phyloP scores from a whole-genome alignment of 2,888 invertebrate genomes.

The Globia sparganii region DNA sequence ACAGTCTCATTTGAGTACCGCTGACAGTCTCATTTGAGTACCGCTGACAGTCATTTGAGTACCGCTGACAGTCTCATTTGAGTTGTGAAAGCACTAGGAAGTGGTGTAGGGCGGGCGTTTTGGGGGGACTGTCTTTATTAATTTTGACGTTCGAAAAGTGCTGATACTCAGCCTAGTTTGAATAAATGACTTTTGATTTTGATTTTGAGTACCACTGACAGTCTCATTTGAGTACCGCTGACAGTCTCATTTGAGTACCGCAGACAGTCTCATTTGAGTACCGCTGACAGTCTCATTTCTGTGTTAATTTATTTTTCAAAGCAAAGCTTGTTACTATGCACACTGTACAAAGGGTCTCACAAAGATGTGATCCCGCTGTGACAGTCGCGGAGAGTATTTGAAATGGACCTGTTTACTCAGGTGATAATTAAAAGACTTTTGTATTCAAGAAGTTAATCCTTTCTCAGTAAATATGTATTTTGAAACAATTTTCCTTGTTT shows the following conservation, averaged over 20 bases:
- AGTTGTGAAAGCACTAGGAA: too few species aligned
- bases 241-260: too few species aligned
- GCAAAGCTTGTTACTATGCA: constrained; percentile 21
- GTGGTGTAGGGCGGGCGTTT: too few species aligned
- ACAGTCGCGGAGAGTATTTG: constrained; percentile 25
- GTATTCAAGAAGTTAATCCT: constrained; percentile 39
- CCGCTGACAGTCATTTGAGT: too few species aligned
- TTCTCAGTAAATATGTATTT: constrained; percentile 49
- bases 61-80: constrained; percentile 4
- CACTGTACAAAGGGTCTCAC: constrained; percentile 24
- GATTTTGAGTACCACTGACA: too few species aligned
- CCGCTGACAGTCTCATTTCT: constrained; percentile 2
- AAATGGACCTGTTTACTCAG: constrained; percentile 43
- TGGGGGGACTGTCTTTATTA: too few species aligned
- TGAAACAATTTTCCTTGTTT: constrained; percentile 26
- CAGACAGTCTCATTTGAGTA: too few species aligned
- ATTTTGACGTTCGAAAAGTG: too few species aligned
- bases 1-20: constrained; percentile 5
- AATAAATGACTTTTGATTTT: too few species aligned
- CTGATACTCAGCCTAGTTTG: too few species aligned
- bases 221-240: too few species aligned
- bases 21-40: constrained; percentile 8
- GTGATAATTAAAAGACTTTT: constrained; percentile 46
- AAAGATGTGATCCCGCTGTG: constrained; percentile 35
- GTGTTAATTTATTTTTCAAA: constrained; percentile 35